Evolutionary conservation across 1,140 invertebrate species (phyloP).

Genomic region (Telenomus remus): DNA sequence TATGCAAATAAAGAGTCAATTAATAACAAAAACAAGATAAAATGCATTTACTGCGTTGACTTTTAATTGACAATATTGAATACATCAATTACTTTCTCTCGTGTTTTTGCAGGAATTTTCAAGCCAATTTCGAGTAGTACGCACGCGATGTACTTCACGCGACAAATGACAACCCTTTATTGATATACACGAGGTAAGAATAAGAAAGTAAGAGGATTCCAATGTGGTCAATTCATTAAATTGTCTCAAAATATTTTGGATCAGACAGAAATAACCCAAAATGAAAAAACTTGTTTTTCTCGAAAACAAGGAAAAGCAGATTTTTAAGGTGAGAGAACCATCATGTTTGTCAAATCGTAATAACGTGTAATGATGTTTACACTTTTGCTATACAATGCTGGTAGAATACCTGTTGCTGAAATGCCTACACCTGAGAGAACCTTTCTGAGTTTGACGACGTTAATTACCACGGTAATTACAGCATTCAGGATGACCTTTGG

Average conservation of each 20-base stretch:
- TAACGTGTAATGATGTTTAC: too few relatives aligned
- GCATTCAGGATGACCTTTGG: slow-evolving; percentile 35
- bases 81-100: slow-evolving; percentile 43
- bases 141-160: slow-evolving; percentile 36
- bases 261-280: too few relatives aligned
- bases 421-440: slow-evolving; percentile 39
- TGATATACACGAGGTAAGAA: too few relatives aligned
- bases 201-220: not conserved
- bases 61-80: slow-evolving; percentile 37
- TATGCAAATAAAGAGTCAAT: slow-evolving; percentile 34
- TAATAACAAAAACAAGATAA: slow-evolving; percentile 31
- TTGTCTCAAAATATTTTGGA: too few relatives aligned
- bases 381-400: too few relatives aligned
- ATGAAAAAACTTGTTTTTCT: too few relatives aligned
- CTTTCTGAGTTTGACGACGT: slow-evolving; percentile 40
- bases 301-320: too few relatives aligned
- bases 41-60: slow-evolving; percentile 27
- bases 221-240: too few relatives aligned
- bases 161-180: not conserved
- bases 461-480: slow-evolving; percentile 62
- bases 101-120: slow-evolving; percentile 17
- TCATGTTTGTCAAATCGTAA: too few relatives aligned
- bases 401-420: too few relatives aligned
- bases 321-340: too few relatives aligned
- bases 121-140: slow-evolving; percentile 8